Percentiles rank a stretch among this genome's conserved stretches.
Evolutionary conservation across 1,140 invertebrate species (phyloP).

Genomic region (Listronotus oregonensis): DNA sequence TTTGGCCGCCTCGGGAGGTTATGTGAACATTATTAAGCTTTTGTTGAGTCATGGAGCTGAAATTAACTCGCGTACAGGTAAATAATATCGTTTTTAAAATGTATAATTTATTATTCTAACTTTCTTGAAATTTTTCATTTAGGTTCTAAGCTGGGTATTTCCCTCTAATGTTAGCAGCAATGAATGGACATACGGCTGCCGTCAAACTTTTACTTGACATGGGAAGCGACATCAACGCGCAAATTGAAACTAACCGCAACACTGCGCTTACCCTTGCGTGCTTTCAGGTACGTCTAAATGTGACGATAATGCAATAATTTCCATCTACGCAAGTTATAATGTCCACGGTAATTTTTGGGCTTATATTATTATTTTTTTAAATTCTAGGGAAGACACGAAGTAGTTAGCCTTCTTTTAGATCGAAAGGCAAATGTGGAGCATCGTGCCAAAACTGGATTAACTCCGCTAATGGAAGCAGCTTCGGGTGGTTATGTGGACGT

Average conservation of each 20-base stretch:
- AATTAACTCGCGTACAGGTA: slow-evolving; percentile 95
- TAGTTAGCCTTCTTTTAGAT: slow-evolving; percentile 93
- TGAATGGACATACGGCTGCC: slow-evolving; percentile 97
- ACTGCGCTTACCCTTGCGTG: slow-evolving; percentile 98
- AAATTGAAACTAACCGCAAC: slow-evolving; percentile 99
- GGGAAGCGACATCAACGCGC: slow-evolving; percentile 99
- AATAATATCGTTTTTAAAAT: not conserved
- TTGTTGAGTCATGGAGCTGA: slow-evolving; percentile 91
- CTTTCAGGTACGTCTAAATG: slow-evolving; percentile 65
- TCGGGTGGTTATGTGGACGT: slow-evolving; percentile 99
- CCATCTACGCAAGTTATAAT: no score
- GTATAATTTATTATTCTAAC: slow-evolving; percentile 2
- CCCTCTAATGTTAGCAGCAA: slow-evolving; percentile 99
- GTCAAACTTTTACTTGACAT: slow-evolving; percentile 92
- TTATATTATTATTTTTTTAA: no score
- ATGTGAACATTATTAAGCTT: slow-evolving; percentile 97
- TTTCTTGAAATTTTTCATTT: not conserved
- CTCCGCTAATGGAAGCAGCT: slow-evolving; percentile 98
- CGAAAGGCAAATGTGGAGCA: slow-evolving; percentile 99
- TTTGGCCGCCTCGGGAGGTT: slow-evolving; percentile 96
- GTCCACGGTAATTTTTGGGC: no score
- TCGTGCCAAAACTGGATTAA: slow-evolving; percentile 97
- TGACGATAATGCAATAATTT: no score
- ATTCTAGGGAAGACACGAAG: slow-evolving; percentile 90
- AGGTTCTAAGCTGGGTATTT: slow-evolving; percentile 92